These are phyloP conservation scores for Electrona antarctica DNA, from an alignment of 2,113 vertebrate species.

Conservation along the genomic window DNA sequence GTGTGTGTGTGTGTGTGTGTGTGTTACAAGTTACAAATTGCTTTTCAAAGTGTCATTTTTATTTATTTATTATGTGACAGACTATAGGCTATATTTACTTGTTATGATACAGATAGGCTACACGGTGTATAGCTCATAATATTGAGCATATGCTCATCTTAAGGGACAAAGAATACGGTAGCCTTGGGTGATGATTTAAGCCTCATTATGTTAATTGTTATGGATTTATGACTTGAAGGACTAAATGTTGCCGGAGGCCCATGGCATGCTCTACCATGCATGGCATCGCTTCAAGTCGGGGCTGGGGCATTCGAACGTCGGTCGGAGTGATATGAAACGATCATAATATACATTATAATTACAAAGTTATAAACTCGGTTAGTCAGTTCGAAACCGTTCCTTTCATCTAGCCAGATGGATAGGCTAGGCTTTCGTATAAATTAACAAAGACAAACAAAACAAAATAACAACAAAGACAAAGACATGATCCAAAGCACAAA, in stretches of 20 bases:
- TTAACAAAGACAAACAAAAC: too few relatives aligned
- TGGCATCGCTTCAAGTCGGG: not conserved
- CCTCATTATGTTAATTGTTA: constrained; percentile 72
- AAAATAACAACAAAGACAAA: too few relatives aligned
- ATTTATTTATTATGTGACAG: too few relatives aligned
- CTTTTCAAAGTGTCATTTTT: not conserved
- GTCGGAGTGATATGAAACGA: not conserved
- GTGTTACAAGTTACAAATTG: not conserved
- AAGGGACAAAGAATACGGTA: constrained; percentile 40
- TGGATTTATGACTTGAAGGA: constrained; percentile 71
- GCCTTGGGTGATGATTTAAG: constrained; percentile 71
- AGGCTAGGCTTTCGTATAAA: too few relatives aligned
- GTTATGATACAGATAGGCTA: too few relatives aligned
- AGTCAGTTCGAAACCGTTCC: too few relatives aligned
- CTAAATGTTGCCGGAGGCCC: constrained; percentile 54
- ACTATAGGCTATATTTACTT: too few relatives aligned
- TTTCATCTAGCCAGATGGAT: too few relatives aligned
- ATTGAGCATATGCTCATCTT: constrained; percentile 43
- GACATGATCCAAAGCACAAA: not conserved
- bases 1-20: not conserved
- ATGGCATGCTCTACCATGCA: constrained; percentile 14
- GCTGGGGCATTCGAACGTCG: too few relatives aligned
- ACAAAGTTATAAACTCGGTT: not conserved
- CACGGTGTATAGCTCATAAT: constrained; percentile 27
- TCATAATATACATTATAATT: not conserved